These are phyloP conservation scores for Sphaeramia orbicularis DNA, from an alignment of 2,797 vertebrate species.

Conservation along the genomic window DNA sequence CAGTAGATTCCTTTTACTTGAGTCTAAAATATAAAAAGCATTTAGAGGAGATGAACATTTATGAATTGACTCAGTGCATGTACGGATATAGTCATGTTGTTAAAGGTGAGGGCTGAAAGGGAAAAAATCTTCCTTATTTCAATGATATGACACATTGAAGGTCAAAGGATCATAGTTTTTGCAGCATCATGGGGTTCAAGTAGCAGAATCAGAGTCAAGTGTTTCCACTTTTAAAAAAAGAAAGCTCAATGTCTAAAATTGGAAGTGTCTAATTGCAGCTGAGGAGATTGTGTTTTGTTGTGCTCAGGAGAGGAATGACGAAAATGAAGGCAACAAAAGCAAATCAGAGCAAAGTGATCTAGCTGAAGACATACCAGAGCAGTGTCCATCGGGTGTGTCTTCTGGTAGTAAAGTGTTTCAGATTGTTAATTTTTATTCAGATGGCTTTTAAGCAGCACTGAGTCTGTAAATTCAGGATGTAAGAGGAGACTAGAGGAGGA, in stretches of 20 bases:
- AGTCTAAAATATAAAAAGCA: neutral
- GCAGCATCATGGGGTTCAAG: slow-evolving; percentile 28
- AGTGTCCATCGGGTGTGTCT: slow-evolving; percentile 11
- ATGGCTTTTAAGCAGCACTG: neutral
- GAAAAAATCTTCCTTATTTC: too few relatives aligned
- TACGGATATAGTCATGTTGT: slow-evolving; percentile 1
- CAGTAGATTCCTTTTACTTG: slow-evolving; percentile 4
- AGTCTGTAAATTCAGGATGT: slow-evolving; percentile 5
- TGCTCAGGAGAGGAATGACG: slow-evolving; percentile 23
- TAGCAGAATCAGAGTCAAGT: slow-evolving; percentile 44
- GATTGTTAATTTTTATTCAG: slow-evolving; percentile 35
- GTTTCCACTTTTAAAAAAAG: slow-evolving; percentile 37
- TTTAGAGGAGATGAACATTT: slow-evolving; percentile 16
- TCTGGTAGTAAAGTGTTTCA: slow-evolving; percentile 18
- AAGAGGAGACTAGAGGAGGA: slow-evolving; percentile 1
- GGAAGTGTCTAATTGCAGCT: slow-evolving; percentile 49
- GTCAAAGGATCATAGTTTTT: slow-evolving; percentile 24
- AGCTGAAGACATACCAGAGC: slow-evolving; percentile 3
- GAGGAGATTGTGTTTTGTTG: slow-evolving; percentile 42
- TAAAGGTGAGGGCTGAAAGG: neutral
- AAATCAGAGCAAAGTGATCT: slow-evolving; percentile 35
- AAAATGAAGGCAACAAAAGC: slow-evolving; percentile 37
- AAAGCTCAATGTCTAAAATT: slow-evolving; percentile 33
- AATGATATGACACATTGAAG: neutral
- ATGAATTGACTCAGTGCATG: neutral